These are phyloP conservation scores for Prionailurus viverrinus DNA, from an alignment of 2,113 vertebrate genomes.

Conservation along the genomic window DNA sequence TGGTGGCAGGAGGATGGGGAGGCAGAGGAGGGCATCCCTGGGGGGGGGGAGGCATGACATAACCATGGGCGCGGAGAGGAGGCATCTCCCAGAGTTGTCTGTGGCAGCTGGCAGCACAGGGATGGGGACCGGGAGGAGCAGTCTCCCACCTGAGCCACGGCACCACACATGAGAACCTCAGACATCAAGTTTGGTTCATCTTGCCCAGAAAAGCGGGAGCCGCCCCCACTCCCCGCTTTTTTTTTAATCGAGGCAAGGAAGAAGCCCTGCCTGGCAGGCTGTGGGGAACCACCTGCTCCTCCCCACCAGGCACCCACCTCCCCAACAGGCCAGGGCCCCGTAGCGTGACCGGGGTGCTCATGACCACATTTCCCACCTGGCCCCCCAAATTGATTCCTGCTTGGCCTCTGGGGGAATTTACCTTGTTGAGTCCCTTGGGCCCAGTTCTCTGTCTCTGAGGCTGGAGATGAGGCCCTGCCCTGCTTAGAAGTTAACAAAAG, in stretches of 20 bases:
- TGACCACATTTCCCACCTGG: not conserved
- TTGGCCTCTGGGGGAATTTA: not conserved
- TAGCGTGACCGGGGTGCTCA: not conserved
- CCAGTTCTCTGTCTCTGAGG: not conserved
- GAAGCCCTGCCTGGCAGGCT: not conserved
- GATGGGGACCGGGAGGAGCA: not conserved
- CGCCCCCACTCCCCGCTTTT: too few species aligned
- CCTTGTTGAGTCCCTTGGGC: not conserved
- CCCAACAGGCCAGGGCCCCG: not conserved
- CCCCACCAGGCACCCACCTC: not conserved
- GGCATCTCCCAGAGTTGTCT: not conserved
- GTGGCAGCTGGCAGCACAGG: too few species aligned
- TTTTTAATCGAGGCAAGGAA: not conserved
- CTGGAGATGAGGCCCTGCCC: not conserved
- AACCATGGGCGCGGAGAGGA: not conserved
- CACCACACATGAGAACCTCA: not conserved
- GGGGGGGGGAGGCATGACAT: accelerated
- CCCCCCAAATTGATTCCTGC: not conserved
- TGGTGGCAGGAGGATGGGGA: not conserved
- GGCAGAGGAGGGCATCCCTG: too few species aligned
- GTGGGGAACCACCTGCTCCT: not conserved
- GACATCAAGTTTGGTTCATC: not conserved
- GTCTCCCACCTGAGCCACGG: not conserved
- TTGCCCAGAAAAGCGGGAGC: not conserved
- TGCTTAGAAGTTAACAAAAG: not conserved